Evolutionary conservation across 2,888 invertebrate species (phyloP), one percentile per base, ranked within the genome.

Genomic region (Myopa testacea): DNA sequence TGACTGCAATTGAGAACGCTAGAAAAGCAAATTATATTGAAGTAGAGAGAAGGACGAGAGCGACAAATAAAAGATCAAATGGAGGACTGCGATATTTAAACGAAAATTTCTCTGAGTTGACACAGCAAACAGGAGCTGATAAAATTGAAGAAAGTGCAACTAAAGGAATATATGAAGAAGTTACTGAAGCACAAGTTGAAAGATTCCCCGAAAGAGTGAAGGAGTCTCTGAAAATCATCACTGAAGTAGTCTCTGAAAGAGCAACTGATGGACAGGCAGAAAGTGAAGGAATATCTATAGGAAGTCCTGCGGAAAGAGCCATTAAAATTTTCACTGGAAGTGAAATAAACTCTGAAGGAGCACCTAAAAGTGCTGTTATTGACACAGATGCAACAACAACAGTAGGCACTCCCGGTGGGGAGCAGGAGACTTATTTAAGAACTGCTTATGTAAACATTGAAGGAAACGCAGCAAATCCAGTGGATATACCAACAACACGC

Each of bases 61-160:
- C 34, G 19, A 72, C 38, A 45, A 40, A 4, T n/a, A 72, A 60
- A 45, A 52, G 71, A 10, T 55, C 71, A 6, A 55, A 55, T 58
- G 71, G 58, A 8, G 34, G 34, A 34, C 16, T 58, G 55, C 71
- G 58, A 4, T 71, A 71, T n/a, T 52, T 71, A 1, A 71, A 55
- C 1, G 55, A 71, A 55, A 58, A 4, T 45, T 19, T 52, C 1
- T 10, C 6, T 3, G 45, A 45, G 45, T 10, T 45, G 7, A 45
- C 45, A 45, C 45, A 10, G 45, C 7, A 45, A 45, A 6, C 10
- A 45, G 10, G 4, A 6, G 45, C 6, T 10, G 45, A 3, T 10
- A 45, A 10, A 45, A 45, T 6, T 45, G 45, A 45, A 10, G 10
- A 45, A 45, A 45, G 10, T 45, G 45, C 7, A 45, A 45, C 45